These are phyloP conservation scores for Saccopteryx bilineata DNA, from an alignment of 2,113 vertebrate species.

Conservation along the genomic window DNA sequence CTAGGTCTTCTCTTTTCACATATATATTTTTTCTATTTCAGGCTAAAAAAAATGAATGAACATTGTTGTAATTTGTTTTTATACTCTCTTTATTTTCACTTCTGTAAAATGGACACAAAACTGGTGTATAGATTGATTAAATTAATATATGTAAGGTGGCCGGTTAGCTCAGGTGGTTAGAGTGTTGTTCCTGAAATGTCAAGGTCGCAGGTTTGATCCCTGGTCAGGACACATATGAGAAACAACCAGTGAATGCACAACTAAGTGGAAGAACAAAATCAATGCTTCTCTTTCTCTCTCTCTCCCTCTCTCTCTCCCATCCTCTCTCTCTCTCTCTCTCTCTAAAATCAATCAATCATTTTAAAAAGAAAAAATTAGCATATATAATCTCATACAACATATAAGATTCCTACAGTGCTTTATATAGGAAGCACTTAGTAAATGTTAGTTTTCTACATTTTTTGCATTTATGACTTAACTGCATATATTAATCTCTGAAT, in stretches of 20 bases:
- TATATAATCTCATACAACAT: background rate
- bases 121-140: slow-evolving; percentile 29
- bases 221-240: no score
- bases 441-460: slow-evolving; percentile 26
- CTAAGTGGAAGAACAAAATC: no score
- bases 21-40: slow-evolving; percentile 33
- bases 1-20: slow-evolving; percentile 32
- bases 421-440: slow-evolving; percentile 23
- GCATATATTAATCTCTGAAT: slow-evolving; percentile 62
- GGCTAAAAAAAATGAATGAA: slow-evolving; percentile 57
- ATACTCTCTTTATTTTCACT: background rate
- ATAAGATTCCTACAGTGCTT: background rate
- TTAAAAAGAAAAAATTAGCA: background rate
- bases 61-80: slow-evolving; percentile 33
- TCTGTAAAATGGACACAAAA: slow-evolving; percentile 40
- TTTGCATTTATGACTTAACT: slow-evolving; percentile 47
- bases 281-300: no score
- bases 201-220: no score
- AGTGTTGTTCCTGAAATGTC: no score
- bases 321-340: no score
- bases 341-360: no score
- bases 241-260: no score
- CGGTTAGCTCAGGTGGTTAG: no score
- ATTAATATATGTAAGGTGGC: background rate
- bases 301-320: no score